phyloP scores from a whole-genome alignment of 2,797 vertebrate genomes.

The Cryptoprocta ferox region DNA sequence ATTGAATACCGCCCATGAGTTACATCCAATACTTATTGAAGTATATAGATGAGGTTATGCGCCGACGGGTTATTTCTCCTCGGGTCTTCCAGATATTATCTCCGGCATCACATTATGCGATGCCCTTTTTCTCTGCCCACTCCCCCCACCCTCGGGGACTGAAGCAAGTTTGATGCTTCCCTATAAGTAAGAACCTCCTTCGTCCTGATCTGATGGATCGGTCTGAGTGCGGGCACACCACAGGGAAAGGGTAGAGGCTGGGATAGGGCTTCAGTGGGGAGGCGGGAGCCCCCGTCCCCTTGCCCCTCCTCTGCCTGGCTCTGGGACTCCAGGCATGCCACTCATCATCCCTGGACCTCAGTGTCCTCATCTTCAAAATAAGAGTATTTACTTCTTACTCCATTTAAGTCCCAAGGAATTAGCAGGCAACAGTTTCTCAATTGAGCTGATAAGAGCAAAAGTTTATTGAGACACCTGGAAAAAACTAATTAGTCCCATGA shows the following conservation, averaged over 20 bases:
- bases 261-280: not conserved
- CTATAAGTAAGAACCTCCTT: not conserved
- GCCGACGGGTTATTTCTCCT: not conserved
- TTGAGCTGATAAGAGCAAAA: not conserved
- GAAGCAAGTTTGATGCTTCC: not conserved
- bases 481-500: conserved; percentile 37
- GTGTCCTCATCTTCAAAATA: conserved; percentile 6
- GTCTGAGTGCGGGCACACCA: accelerated
- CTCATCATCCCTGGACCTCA: not conserved
- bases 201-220: not conserved
- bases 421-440: not conserved
- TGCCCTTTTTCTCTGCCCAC: not conserved
- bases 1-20: conserved; percentile 27
- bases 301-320: not conserved
- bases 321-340: not conserved
- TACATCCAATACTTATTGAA: conserved; percentile 48
- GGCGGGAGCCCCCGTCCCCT: not conserved
- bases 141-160: not conserved
- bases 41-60: not conserved
- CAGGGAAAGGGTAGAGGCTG: no score
- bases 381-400: not conserved
- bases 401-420: not conserved
- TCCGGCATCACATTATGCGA: not conserved
- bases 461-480: conserved; percentile 36
- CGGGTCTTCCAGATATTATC: not conserved